These are phyloP conservation scores for Rhodophaea formosa DNA, from an alignment of 2,888 invertebrate genomes.

Conservation along the genomic window DNA sequence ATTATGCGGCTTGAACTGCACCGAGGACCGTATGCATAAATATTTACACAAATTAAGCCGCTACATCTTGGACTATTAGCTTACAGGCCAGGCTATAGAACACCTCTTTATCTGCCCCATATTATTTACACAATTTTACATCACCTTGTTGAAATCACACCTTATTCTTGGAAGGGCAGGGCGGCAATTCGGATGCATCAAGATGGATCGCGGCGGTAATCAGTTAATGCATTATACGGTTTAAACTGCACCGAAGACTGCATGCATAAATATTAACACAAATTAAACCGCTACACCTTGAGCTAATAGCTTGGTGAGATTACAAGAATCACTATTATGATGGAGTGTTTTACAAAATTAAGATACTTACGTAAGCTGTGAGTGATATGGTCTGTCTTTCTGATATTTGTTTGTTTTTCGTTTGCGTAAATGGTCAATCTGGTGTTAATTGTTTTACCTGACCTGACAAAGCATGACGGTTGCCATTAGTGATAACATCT, in stretches of 20 bases:
- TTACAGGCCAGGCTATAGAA: too few species aligned
- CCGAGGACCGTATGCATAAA: conserved; percentile 52
- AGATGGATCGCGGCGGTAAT: conserved; percentile 72
- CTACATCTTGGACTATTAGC: conserved; percentile 40
- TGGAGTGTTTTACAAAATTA: neutral
- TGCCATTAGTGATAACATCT: too few species aligned
- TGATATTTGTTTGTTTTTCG: too few species aligned
- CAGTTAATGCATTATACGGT: conserved; percentile 77
- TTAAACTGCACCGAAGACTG: conserved; percentile 55
- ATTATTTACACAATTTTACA: too few species aligned
- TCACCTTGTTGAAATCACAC: too few species aligned
- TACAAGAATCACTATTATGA: conserved; percentile 8
- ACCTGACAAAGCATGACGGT: too few species aligned
- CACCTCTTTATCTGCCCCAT: too few species aligned
- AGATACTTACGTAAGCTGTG: too few species aligned
- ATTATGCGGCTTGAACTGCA: conserved; percentile 69
- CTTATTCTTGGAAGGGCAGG: conserved; percentile 46
- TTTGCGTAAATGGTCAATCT: too few species aligned
- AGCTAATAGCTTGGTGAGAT: conserved; percentile 26
- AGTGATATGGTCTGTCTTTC: too few species aligned
- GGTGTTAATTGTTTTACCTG: too few species aligned
- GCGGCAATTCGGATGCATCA: conserved; percentile 63
- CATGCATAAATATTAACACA: conserved; percentile 60
- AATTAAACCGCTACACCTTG: conserved; percentile 49
- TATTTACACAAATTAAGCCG: conserved; percentile 58